A percentile compares a stretch with the other conserved stretches of the same genome.
These are phyloP conservation scores for Macrotis lagotis DNA, from an alignment of 2,113 vertebrate genomes.

Conservation along the genomic window DNA sequence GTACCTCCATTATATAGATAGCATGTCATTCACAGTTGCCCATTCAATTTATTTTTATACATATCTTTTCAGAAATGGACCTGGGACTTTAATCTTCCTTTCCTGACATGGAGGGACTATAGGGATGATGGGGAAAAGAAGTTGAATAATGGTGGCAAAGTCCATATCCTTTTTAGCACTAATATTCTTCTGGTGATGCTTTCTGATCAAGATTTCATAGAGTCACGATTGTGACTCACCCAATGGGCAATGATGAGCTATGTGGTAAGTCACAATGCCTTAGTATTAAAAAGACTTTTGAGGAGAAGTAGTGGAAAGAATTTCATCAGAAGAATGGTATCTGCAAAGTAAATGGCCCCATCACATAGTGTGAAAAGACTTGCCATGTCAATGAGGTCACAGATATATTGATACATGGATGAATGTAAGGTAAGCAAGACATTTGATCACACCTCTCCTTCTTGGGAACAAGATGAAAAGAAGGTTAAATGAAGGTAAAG, in stretches of 20 bases:
- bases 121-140: not conserved
- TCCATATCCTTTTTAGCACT: no score
- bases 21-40: not conserved
- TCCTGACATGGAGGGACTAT: not conserved
- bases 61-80: not conserved
- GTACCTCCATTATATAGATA: not conserved
- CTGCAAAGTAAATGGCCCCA: not conserved
- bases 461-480: not conserved
- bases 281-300: no score
- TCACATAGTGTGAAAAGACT: not conserved
- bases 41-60: no score
- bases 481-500: not conserved
- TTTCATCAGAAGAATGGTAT: not conserved
- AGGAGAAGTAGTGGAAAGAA: not conserved
- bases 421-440: not conserved
- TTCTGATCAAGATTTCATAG: not conserved
- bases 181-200: not conserved
- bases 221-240: not conserved
- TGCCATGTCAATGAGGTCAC: not conserved
- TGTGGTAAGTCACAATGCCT: no score
- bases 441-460: not conserved
- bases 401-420: not conserved
- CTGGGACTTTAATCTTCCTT: not conserved
- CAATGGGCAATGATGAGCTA: no score
- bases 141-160: not conserved